Evolutionary conservation across 1,140 invertebrate genomes (phyloP).

Genomic region (Tetramorium simillimum): DNA sequence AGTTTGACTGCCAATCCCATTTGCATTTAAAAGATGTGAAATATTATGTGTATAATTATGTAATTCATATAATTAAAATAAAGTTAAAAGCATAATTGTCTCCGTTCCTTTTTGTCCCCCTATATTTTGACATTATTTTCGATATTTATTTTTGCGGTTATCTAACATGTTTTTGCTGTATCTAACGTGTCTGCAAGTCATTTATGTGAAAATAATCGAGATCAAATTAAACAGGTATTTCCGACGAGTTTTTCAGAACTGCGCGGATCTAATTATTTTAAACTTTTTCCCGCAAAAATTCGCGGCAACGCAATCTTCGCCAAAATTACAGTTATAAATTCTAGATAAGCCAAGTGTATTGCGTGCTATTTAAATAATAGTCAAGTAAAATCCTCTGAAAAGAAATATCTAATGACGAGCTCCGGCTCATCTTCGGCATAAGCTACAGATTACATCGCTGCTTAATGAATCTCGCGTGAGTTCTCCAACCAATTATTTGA

Average conservation of each 20-base stretch:
- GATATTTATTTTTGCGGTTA: neutral
- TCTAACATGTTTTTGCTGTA: neutral
- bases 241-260: neutral
- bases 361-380: neutral
- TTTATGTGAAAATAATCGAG: neutral
- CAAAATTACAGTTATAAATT: slow-evolving; percentile 20
- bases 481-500: slow-evolving; percentile 61
- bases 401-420: slow-evolving; percentile 7
- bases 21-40: neutral
- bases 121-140: neutral
- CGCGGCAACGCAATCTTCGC: neutral
- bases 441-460: slow-evolving; percentile 32
- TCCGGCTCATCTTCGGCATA: slow-evolving; percentile 14
- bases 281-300: neutral
- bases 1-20: neutral
- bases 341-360: slow-evolving; percentile 18
- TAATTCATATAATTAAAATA: neutral
- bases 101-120: neutral
- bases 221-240: neutral
- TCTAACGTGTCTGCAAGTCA: neutral
- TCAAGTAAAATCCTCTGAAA: neutral
- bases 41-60: neutral
- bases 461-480: slow-evolving; percentile 67
- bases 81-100: neutral
- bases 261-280: neutral